Evolutionary conservation across 1,140 invertebrate species (phyloP).

Genomic region (Ephestia elutella): DNA sequence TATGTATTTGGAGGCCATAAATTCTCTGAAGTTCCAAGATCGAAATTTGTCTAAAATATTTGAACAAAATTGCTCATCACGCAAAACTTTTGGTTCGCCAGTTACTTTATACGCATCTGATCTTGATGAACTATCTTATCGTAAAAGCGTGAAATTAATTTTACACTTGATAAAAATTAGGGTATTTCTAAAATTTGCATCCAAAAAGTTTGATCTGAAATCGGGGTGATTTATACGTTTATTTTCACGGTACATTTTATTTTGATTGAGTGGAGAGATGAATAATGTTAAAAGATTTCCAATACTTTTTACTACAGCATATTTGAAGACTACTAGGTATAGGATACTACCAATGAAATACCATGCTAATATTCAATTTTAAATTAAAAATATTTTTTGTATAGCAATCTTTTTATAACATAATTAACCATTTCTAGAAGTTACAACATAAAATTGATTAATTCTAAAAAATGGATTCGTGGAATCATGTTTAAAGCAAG

Average conservation of each 20-base stretch:
- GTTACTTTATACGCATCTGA: not conserved
- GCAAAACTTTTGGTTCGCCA: not conserved
- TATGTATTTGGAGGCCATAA: not conserved
- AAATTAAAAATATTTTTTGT: too few relatives aligned
- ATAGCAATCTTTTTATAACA: too few relatives aligned
- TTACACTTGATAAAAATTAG: not conserved
- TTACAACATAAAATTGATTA: too few relatives aligned
- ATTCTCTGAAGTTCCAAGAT: too few relatives aligned
- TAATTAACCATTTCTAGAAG: too few relatives aligned
- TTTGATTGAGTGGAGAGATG: not conserved
- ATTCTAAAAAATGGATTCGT: too few relatives aligned
- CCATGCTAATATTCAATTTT: too few relatives aligned
- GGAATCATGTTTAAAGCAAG: too few relatives aligned
- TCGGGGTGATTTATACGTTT: not conserved
- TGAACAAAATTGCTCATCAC: not conserved
- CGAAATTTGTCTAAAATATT: not conserved
- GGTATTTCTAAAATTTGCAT: not conserved
- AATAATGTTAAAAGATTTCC: not conserved
- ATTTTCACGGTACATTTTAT: not conserved
- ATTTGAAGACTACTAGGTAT: too few relatives aligned
- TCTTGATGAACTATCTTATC: not conserved
- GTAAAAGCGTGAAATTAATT: conserved; percentile 1
- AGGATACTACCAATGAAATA: too few relatives aligned
- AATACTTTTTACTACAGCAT: not conserved
- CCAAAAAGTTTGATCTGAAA: not conserved